These are phyloP conservation scores for Meriones unguiculatus DNA, from an alignment of 2,113 vertebrate species.

Conservation along the genomic window DNA sequence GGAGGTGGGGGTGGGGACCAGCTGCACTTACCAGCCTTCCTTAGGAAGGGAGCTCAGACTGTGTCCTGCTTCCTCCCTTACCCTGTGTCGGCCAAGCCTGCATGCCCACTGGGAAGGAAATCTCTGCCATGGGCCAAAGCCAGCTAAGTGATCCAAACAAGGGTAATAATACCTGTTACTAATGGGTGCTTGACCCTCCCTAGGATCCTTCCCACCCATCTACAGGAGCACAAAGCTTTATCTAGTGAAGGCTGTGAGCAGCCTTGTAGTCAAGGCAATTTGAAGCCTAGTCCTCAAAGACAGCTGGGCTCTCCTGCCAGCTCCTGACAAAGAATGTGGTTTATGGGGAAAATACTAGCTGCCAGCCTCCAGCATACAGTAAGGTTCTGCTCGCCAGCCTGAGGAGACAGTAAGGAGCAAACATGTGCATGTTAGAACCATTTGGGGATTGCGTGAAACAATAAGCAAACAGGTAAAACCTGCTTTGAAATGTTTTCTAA, in stretches of 20 bases:
- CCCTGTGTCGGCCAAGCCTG: neutral
- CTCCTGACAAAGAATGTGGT: constrained; percentile 17
- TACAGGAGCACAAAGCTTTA: constrained; percentile 59
- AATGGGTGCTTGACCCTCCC: constrained; percentile 3
- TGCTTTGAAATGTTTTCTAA: constrained; percentile 48
- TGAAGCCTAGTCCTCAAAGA: constrained; percentile 34
- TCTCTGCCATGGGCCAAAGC: constrained; percentile 7
- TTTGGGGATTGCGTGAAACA: neutral
- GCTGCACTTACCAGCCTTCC: neutral
- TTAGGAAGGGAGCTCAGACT: neutral
- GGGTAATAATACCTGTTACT: constrained; percentile 33
- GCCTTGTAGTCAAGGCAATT: constrained; percentile 28
- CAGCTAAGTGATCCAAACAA: neutral
- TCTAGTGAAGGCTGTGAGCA: neutral
- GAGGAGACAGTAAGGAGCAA: constrained; percentile 42
- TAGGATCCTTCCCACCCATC: neutral
- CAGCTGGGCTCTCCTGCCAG: constrained; percentile 10
- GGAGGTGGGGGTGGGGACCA: fast-evolving
- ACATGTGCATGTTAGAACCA: neutral
- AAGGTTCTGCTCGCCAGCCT: constrained; percentile 5
- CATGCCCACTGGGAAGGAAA: neutral
- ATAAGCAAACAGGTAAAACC: constrained; percentile 27
- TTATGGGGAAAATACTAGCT: constrained; percentile 5
- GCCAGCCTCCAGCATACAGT: neutral
- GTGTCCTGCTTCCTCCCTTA: constrained; percentile 20